A percentile compares a stretch with the other conserved stretches of the same genome.
Evolutionary conservation across 2,797 vertebrate species (phyloP).

Genomic region (Tolypeutes matacus): DNA sequence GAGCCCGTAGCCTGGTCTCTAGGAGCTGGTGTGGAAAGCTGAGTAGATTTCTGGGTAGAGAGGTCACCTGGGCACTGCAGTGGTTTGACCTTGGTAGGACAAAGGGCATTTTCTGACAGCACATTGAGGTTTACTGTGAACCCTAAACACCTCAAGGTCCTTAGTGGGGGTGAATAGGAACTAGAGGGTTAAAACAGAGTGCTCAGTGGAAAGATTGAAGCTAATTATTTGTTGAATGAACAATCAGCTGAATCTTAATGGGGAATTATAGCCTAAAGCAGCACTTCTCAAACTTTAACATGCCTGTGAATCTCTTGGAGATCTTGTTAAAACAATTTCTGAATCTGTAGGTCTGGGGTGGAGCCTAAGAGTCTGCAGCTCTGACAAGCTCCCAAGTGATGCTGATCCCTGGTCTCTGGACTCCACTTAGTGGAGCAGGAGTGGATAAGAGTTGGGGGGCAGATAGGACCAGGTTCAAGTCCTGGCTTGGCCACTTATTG

Average conservation of each 20-base stretch:
- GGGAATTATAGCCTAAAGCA: not conserved
- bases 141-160: not conserved
- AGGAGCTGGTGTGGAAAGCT: slow-evolving; percentile 81
- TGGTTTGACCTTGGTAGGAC: slow-evolving; percentile 62
- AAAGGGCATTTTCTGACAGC: not conserved
- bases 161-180: not conserved
- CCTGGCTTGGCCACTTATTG: not conserved
- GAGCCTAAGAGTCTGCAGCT: not conserved
- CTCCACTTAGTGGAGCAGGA: not conserved
- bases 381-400: not conserved
- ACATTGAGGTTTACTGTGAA: not conserved
- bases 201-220: not conserved
- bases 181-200: not conserved
- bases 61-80: slow-evolving; percentile 38
- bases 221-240: not conserved
- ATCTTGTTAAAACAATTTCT: not conserved
- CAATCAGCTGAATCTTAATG: not conserved
- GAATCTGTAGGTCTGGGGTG: not conserved
- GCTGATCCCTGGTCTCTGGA: not conserved
- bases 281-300: not conserved
- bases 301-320: not conserved
- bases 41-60: slow-evolving; percentile 74
- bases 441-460: not conserved
- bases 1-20: slow-evolving; percentile 77
- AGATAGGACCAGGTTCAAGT: not conserved